Evolutionary conservation across 2,888 invertebrate species (phyloP).

Genomic region (Acleris laterana): DNA sequence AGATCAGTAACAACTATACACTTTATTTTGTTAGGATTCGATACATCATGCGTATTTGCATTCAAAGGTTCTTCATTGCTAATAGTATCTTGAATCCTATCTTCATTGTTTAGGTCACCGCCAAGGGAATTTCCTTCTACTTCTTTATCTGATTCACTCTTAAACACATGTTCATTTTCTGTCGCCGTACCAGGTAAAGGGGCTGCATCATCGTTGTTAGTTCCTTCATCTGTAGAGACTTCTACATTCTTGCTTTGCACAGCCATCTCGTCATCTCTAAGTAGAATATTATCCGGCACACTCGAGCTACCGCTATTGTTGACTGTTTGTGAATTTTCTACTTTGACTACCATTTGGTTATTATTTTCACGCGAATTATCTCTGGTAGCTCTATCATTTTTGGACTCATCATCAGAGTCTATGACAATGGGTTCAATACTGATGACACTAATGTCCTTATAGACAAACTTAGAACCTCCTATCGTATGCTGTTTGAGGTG

Average conservation of each 20-base stretch:
- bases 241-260: background rate
- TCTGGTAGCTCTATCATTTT: background rate
- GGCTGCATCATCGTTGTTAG: background rate
- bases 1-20: background rate
- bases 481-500: slow-evolving; percentile 18
- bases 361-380: background rate
- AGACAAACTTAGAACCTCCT: background rate
- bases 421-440: slow-evolving; percentile 4
- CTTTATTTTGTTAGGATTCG: slow-evolving; percentile 6
- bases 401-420: slow-evolving; percentile 13
- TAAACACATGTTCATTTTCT: background rate
- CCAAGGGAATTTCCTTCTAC: background rate
- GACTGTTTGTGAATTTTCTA: background rate
- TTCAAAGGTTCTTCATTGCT: background rate
- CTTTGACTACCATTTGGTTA: background rate
- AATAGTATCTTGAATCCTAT: slow-evolving; percentile 13
- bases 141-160: slow-evolving; percentile 1
- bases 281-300: background rate
- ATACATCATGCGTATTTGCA: background rate
- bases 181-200: background rate
- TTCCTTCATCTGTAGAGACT: background rate
- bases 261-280: background rate
- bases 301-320: no score
- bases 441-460: slow-evolving; percentile 2
- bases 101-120: background rate